Evolutionary conservation across 2,113 vertebrate genomes (phyloP).

Genomic region (Mixornis gularis): DNA sequence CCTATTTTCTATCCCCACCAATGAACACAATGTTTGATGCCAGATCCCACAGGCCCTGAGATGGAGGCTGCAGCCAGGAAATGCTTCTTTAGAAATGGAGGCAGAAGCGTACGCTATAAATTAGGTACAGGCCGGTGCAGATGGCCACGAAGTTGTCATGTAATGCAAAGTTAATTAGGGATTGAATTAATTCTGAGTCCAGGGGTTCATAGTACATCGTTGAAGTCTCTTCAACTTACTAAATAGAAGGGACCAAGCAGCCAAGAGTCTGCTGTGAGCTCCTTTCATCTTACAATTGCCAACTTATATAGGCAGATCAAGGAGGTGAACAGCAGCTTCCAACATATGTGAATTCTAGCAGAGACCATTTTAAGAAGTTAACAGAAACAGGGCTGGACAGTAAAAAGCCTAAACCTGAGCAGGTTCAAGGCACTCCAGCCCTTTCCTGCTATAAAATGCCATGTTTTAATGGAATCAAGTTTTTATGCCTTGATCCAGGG

Average conservation of each 20-base stretch:
- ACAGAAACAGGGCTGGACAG: not conserved
- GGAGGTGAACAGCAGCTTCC: not conserved
- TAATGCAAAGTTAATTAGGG: not conserved
- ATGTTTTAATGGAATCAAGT: constrained; percentile 1
- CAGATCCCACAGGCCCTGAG: not conserved
- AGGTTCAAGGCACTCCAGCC: not conserved
- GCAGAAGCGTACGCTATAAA: not conserved
- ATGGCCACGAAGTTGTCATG: not conserved
- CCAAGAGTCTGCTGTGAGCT: not conserved
- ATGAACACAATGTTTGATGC: not conserved
- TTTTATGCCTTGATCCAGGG: not conserved
- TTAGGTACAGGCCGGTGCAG: not conserved
- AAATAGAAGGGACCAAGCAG: not conserved
- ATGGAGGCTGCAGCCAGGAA: not conserved
- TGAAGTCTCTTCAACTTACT: not conserved
- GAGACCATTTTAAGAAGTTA: not conserved
- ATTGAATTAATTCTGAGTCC: not conserved
- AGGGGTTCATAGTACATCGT: not conserved
- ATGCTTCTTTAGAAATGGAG: not conserved
- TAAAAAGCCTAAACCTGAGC: not conserved
- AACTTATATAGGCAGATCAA: not conserved
- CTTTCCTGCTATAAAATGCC: not conserved
- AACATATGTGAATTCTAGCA: not conserved
- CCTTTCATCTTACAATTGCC: accelerated
- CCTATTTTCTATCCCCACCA: not conserved